These are phyloP conservation scores for Eledona agricola DNA, from an alignment of 2,888 invertebrate species.

Conservation along the genomic window DNA sequence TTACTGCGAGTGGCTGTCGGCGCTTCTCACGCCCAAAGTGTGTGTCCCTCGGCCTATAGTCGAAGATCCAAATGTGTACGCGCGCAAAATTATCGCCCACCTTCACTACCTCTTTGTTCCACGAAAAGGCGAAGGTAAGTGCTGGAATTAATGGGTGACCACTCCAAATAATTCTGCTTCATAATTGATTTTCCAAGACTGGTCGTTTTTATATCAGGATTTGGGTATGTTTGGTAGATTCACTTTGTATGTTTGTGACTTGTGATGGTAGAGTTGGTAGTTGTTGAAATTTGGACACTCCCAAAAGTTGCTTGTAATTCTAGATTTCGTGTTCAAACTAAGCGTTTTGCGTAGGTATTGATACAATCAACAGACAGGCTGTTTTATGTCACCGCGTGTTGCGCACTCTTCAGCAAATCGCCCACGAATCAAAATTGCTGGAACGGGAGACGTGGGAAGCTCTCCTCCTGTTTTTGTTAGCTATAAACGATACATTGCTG, in stretches of 20 bases:
- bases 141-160: slow-evolving; percentile 1
- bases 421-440: slow-evolving; percentile 77
- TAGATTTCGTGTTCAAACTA: no score
- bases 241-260: slow-evolving; percentile 1
- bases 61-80: slow-evolving; percentile 90
- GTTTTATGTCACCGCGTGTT: slow-evolving; percentile 92
- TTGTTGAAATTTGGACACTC: no score
- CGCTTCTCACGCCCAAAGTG: slow-evolving; percentile 84
- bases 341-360: slow-evolving; percentile 73
- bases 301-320: no score
- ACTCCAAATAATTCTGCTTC: slow-evolving; percentile 32
- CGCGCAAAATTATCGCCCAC: slow-evolving; percentile 89
- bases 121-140: slow-evolving; percentile 87
- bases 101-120: slow-evolving; percentile 95
- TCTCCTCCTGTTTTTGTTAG: slow-evolving; percentile 84
- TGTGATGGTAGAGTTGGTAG: no score
- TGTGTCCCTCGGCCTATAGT: slow-evolving; percentile 89
- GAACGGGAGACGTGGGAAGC: slow-evolving; percentile 92
- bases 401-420: slow-evolving; percentile 82
- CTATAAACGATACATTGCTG: slow-evolving; percentile 89
- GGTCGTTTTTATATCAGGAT: slow-evolving; percentile 89
- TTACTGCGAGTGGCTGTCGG: slow-evolving; percentile 96
- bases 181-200: slow-evolving; percentile 75
- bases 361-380: slow-evolving; percentile 92
- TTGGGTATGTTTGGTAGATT: slow-evolving; percentile 71